Evolutionary conservation across 2,797 vertebrate species (phyloP).

Genomic region (Caiman crocodilus): DNA sequence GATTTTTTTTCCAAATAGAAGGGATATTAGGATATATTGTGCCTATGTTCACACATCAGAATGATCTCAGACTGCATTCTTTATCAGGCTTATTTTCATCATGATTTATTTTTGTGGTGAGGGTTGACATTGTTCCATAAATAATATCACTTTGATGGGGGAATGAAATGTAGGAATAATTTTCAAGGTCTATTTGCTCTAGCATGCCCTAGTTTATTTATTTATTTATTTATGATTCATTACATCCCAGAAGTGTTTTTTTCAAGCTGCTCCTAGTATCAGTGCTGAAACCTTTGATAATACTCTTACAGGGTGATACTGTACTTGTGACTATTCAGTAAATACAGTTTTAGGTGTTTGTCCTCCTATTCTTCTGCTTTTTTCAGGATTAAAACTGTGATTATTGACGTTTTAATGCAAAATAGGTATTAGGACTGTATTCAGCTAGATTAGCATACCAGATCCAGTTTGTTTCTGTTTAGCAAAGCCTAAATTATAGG

Average conservation of each 20-base stretch:
- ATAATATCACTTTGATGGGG: background rate
- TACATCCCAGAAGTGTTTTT: background rate
- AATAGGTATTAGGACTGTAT: background rate
- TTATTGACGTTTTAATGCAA: background rate
- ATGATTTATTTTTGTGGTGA: background rate
- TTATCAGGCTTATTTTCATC: background rate
- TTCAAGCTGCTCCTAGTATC: accelerated
- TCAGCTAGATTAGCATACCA: no score
- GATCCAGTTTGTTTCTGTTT: no score
- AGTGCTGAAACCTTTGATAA: background rate
- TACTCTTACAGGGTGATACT: background rate
- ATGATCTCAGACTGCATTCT: background rate
- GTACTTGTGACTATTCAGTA: background rate
- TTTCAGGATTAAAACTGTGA: background rate
- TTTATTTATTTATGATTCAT: background rate
- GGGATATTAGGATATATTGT: background rate
- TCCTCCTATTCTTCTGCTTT: background rate
- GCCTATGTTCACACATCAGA: background rate
- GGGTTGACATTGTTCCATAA: background rate
- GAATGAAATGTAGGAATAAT: background rate
- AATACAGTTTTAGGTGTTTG: background rate
- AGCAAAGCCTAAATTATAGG: no score
- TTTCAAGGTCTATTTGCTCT: background rate
- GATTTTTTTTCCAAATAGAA: background rate
- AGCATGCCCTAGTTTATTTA: background rate